Conservation (phyloP, 2,888 invertebrate species). For the Calameuta pallipes region DNA sequence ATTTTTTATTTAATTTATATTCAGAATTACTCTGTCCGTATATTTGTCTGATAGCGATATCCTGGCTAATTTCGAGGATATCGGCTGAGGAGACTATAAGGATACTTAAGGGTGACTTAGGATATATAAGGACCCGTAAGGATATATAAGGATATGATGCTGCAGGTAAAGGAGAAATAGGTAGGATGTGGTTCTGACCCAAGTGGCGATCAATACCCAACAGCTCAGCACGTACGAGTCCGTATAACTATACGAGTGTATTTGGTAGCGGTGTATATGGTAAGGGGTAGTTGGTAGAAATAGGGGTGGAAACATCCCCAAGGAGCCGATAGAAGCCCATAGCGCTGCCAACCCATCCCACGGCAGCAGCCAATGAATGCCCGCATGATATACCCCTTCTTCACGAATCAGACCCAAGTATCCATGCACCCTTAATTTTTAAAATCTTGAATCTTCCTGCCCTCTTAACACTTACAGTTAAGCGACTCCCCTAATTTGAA, state of each 20-base stretch:
- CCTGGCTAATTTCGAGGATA: background rate
- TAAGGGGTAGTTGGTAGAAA: constrained; percentile 55
- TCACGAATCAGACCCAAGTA: background rate
- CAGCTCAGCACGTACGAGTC: constrained; percentile 51
- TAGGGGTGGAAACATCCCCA: constrained; percentile 63
- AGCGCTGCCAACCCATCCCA: constrained; percentile 54
- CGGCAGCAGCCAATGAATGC: constrained; percentile 48
- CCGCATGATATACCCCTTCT: constrained; percentile 43
- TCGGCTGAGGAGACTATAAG: background rate
- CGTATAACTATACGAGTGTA: constrained; percentile 56
- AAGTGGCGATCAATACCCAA: constrained; percentile 61
- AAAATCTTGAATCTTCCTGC: background rate
- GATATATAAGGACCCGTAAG: constrained; percentile 50
- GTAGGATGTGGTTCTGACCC: constrained; percentile 49
- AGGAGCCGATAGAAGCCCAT: constrained; percentile 61
- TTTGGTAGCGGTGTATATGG: constrained; percentile 52
- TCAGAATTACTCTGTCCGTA: background rate
- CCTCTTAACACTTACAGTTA: background rate
- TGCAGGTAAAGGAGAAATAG: constrained; percentile 59
- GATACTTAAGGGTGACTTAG: constrained; percentile 29
- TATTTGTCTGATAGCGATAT: background rate
- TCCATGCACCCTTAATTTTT: background rate
- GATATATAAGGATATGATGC: constrained; percentile 55
- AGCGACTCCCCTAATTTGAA: no score
- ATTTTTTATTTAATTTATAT: background rate